phyloP scores from a whole-genome alignment of 2,797 vertebrate genomes.

The Typhlichthys eigenmanni region DNA sequence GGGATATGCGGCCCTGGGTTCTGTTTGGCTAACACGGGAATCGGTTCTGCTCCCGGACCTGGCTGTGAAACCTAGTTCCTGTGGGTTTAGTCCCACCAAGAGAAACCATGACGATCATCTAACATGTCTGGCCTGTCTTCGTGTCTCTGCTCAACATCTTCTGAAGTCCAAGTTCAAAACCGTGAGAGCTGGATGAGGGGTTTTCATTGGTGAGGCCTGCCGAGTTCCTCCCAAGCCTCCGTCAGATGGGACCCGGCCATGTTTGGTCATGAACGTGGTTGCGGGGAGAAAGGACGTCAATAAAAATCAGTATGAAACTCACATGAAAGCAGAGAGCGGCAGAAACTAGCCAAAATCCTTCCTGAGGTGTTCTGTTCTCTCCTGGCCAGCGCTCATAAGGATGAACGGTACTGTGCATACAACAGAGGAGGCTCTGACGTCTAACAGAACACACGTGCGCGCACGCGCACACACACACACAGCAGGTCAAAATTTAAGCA shows the following conservation, averaged over 20 bases:
- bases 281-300: constrained; percentile 40
- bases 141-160: constrained; percentile 29
- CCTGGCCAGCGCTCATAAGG: constrained; percentile 22
- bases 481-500: neutral
- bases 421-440: neutral
- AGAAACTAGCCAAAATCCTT: constrained; percentile 6
- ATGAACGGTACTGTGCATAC: constrained; percentile 23
- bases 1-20: constrained; percentile 49
- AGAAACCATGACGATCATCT: constrained; percentile 40
- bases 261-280: constrained; percentile 66
- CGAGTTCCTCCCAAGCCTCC: constrained; percentile 45
- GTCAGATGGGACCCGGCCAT: constrained; percentile 53
- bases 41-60: constrained; percentile 59
- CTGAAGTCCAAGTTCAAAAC: constrained; percentile 24
- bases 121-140: constrained; percentile 64
- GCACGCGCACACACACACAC: constrained; percentile 16
- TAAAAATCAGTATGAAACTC: constrained; percentile 54
- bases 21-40: constrained; percentile 40
- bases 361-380: constrained; percentile 34
- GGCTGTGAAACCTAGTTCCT: constrained; percentile 67
- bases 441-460: neutral
- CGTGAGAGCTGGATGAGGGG: constrained; percentile 23
- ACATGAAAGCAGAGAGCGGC: constrained; percentile 49
- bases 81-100: constrained; percentile 60
- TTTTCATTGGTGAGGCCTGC: constrained; percentile 27